Conservation (phyloP, 1,140 invertebrate genomes). For the Meteorus sp. region DNA sequence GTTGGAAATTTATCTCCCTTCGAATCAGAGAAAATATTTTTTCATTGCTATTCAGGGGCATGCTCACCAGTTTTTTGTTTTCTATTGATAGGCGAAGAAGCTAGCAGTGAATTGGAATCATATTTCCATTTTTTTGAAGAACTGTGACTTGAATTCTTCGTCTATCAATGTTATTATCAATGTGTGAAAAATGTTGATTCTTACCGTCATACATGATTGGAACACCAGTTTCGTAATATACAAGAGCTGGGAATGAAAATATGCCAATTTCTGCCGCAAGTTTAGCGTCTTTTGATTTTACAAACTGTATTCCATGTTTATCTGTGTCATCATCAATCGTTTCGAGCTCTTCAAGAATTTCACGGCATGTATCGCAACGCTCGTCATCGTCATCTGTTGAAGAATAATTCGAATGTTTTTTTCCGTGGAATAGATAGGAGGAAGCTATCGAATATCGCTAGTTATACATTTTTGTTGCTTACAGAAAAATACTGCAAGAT, state of each 20-base stretch:
- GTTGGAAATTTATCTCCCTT: too few species aligned
- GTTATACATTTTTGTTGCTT: slow-evolving; percentile 57
- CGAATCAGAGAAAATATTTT: neutral
- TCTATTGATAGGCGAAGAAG: slow-evolving; percentile 2
- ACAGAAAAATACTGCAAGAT: slow-evolving; percentile 93
- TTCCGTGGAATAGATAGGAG: too few species aligned
- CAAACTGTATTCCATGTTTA: slow-evolving; percentile 89
- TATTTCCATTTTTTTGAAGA: too few species aligned
- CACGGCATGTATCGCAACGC: slow-evolving; percentile 78
- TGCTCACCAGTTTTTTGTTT: slow-evolving; percentile 12
- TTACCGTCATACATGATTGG: slow-evolving; percentile 95
- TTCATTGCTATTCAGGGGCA: slow-evolving; percentile 13
- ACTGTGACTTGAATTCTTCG: neutral
- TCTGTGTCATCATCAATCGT: slow-evolving; percentile 94
- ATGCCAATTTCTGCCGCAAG: slow-evolving; percentile 88
- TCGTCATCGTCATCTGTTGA: slow-evolving; percentile 71
- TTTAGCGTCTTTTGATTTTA: slow-evolving; percentile 89
- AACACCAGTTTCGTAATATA: slow-evolving; percentile 90
- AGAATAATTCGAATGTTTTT: slow-evolving; percentile 24
- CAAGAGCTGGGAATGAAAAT: slow-evolving; percentile 85
- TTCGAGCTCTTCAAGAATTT: slow-evolving; percentile 85
- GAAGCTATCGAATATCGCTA: too few species aligned
- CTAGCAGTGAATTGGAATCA: too few species aligned
- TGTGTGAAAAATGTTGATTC: slow-evolving; percentile 39
- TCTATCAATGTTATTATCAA: neutral